phyloP scores from a whole-genome alignment of 2,888 invertebrate genomes.

The Tromatobia lineatoria region DNA sequence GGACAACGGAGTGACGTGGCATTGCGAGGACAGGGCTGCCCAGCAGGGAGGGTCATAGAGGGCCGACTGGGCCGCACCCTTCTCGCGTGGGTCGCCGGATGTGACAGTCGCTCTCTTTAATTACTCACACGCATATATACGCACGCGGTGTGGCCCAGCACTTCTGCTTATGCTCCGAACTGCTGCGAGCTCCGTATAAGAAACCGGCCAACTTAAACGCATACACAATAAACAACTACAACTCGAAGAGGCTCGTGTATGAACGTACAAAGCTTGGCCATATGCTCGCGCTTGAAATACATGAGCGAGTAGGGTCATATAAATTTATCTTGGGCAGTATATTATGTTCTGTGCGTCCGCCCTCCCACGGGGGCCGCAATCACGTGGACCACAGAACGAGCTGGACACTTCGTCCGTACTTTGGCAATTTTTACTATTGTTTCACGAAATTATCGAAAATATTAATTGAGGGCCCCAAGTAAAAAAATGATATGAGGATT shows the following conservation, averaged over 20 bases:
- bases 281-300: constrained; percentile 69
- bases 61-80: constrained; percentile 81
- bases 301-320: constrained; percentile 69
- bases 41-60: constrained; percentile 73
- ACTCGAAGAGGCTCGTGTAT: constrained; percentile 37
- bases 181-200: constrained; percentile 69
- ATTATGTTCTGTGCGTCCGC: constrained; percentile 80
- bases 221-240: constrained; percentile 64
- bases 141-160: constrained; percentile 58
- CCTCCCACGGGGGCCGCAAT: constrained; percentile 76
- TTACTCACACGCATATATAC: constrained; percentile 82
- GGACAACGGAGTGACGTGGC: constrained; percentile 72
- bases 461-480: not conserved
- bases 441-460: not conserved
- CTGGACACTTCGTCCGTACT: constrained; percentile 62
- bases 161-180: constrained; percentile 26
- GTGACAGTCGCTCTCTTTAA: constrained; percentile 85
- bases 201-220: constrained; percentile 78
- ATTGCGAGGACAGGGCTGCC: constrained; percentile 72
- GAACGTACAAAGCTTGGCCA: constrained; percentile 41
- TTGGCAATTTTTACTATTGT: constrained; percentile 20
- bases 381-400: constrained; percentile 71
- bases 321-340: constrained; percentile 78
- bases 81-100: constrained; percentile 85
- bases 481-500: too few relatives aligned